phyloP scores from a whole-genome alignment of 2,888 invertebrate species.

The Zygothrica quintamaculata region DNA sequence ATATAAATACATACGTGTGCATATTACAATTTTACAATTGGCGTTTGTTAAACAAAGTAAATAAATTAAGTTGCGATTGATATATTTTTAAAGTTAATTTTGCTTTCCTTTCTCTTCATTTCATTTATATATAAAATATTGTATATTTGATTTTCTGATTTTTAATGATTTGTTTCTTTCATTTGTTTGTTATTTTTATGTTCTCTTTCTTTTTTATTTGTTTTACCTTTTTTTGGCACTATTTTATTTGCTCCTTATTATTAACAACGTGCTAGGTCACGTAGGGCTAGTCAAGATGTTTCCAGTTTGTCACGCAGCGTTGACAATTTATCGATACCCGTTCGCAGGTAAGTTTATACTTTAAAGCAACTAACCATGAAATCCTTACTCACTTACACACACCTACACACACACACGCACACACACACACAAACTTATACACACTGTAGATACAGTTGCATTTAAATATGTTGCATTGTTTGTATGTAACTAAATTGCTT shows the following conservation, averaged over 20 bases:
- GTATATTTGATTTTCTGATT: conserved; percentile 18
- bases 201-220: conserved; percentile 65
- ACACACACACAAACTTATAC: conserved; percentile 19
- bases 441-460: too few relatives aligned
- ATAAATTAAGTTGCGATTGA: conserved; percentile 6
- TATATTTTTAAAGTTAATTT: too few relatives aligned
- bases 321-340: conserved; percentile 87
- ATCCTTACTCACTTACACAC: conserved; percentile 4
- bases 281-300: conserved; percentile 93
- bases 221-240: conserved; percentile 75
- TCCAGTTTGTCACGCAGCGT: conserved; percentile 88
- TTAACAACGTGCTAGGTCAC: conserved; percentile 88
- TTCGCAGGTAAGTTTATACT: conserved; percentile 87
- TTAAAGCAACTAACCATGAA: background rate
- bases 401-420: conserved; percentile 19
- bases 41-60: conserved; percentile 66
- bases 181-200: conserved; percentile 33
- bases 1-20: too few relatives aligned
- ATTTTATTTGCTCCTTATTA: conserved; percentile 79
- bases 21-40: conserved; percentile 52
- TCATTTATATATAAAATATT: background rate
- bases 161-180: conserved; percentile 13
- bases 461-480: too few relatives aligned
- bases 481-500: conserved; percentile 16
- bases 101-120: too few relatives aligned